Evolutionary conservation across 2,797 vertebrate species (phyloP).

Genomic region (Muscicapa comitata): DNA sequence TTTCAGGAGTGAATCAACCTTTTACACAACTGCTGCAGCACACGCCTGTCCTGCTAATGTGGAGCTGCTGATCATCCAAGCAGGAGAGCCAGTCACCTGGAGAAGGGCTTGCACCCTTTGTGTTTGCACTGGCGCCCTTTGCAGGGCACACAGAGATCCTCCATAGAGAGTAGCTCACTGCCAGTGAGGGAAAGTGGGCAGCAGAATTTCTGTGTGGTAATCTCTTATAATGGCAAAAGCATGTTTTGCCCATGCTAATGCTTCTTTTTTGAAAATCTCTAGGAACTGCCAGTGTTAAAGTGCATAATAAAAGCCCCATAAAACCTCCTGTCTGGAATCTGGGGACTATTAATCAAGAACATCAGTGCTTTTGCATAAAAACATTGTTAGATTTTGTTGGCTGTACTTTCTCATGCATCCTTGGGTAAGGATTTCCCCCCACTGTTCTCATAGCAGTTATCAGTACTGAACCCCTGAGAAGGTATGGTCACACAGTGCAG

Average conservation of each 20-base stretch:
- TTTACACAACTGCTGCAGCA: not conserved
- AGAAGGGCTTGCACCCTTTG: not conserved
- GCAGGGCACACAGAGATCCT: not conserved
- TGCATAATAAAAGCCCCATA: not conserved
- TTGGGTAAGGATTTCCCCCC: not conserved
- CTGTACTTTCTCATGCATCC: not conserved
- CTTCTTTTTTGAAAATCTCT: not conserved
- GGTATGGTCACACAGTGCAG: not conserved
- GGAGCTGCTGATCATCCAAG: not conserved
- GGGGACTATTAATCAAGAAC: not conserved
- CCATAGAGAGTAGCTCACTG: not conserved
- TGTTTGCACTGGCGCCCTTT: not conserved
- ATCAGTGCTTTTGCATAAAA: not conserved
- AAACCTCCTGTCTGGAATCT: not conserved
- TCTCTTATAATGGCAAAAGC: not conserved
- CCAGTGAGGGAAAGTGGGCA: not conserved
- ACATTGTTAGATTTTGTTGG: not conserved
- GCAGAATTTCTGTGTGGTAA: not conserved
- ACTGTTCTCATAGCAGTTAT: not conserved
- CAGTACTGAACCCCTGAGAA: not conserved
- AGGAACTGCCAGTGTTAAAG: not conserved
- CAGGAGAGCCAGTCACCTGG: not conserved
- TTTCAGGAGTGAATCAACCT: not conserved
- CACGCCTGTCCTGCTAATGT: fast-evolving
- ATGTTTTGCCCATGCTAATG: not conserved